Conservation (phyloP, 30 jellyfish, hydroid and myxozoan genomes). For the Cassiopea xamachana region DNA sequence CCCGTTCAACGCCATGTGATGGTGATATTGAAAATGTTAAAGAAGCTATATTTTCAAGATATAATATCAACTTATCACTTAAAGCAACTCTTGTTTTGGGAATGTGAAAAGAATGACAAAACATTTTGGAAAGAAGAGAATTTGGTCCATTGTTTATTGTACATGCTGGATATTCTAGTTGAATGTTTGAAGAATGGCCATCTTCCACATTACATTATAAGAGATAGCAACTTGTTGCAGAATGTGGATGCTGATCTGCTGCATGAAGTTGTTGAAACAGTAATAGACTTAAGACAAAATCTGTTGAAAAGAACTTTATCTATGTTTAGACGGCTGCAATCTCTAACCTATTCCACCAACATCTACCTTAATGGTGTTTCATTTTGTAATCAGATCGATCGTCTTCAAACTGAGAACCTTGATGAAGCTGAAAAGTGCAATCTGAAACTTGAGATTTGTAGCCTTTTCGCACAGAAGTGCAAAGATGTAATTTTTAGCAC, state of each 20-base stretch:
- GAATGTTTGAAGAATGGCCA: slow-evolving; percentile 2
- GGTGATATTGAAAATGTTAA: slow-evolving; percentile 44
- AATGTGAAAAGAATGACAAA: slow-evolving; percentile 4
- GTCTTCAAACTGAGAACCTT: neutral
- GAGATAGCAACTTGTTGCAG: slow-evolving; percentile 36
- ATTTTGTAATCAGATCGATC: neutral
- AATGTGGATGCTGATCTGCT: slow-evolving; percentile 1
- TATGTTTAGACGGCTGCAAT: slow-evolving; percentile 21
- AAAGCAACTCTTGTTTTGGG: slow-evolving; percentile 44
- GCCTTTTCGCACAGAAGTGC: slow-evolving; percentile 1
- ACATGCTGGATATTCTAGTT: slow-evolving; percentile 14
- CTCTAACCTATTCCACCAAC: neutral
- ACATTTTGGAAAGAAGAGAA: slow-evolving; percentile 42
- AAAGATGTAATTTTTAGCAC: neutral
- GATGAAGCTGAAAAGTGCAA: neutral
- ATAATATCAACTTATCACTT: slow-evolving; percentile 41
- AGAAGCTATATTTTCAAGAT: slow-evolving; percentile 30
- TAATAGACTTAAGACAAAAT: slow-evolving; percentile 12
- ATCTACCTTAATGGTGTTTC: neutral
- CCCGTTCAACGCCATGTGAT: slow-evolving; percentile 60
- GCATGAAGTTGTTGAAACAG: slow-evolving; percentile 4
- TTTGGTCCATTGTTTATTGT: neutral
- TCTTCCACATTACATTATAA: slow-evolving; percentile 54
- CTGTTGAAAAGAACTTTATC: neutral
- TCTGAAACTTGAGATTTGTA: slow-evolving; percentile 5